Evolutionary conservation across 2,797 vertebrate genomes (phyloP), one percentile per base, ranked within the genome.

Genomic region (Odontamblyopus lacepedii): DNA sequence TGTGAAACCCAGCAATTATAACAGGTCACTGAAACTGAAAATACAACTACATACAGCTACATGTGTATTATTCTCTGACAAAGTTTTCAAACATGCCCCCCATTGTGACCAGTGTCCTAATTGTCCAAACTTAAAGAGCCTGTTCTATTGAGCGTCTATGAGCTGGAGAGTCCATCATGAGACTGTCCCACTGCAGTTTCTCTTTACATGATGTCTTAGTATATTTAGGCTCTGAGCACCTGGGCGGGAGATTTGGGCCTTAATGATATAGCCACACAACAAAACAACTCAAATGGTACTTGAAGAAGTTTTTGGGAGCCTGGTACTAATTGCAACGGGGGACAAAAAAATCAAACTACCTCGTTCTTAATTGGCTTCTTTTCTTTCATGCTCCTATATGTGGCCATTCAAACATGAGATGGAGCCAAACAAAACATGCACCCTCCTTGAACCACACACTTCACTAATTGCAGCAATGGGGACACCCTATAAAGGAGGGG

Each of bases 371-470:
- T 94, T 93, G 93, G 92, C 75, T 90, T 90, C 90, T 90, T 93
- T 92, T 92, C 90, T 89, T 93, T 91, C 81, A 89, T 80, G 87
- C 65, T 78, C 83, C 89, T 88, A 92, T 92, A 91, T 77, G 82
- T 90, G 73, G 85, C 86, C 80, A 91, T 93, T 93, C 90, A 94
- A 85, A 86, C 81, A 89, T 87, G 84, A 92, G 90, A 92, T 87
- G 83, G 86, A 87, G 82, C 86, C 91, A 93, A 93, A 94, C 93
- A 93, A 94, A 94, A 92, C 88, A 88, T 78, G 85, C 73, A 81
- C 87, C 87, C 92, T 89, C 91, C 90, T 89, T 93, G 91, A 94
- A 92, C 92, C 87, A 90, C 92, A 89, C 85, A 78, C 83, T 89
- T 84, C 84, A 82, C 84, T 93, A 93, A 93, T 94, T 92, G 87